These are phyloP conservation scores for Percopsis omiscomaycus DNA, from an alignment of 2,797 vertebrate species.

Conservation along the genomic window DNA sequence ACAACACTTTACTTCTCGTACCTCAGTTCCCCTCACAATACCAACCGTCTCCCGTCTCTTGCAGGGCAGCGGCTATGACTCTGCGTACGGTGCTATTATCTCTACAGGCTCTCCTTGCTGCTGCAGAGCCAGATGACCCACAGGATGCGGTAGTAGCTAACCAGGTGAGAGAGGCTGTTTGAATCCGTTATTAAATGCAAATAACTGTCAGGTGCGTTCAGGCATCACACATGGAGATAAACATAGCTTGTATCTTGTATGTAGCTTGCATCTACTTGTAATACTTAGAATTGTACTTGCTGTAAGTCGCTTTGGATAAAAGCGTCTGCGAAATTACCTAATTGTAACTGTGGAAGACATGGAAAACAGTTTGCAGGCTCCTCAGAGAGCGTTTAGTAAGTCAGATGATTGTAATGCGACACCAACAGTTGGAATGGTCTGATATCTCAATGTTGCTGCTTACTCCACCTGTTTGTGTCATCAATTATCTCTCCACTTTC, in stretches of 20 bases:
- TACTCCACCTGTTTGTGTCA: too few species aligned
- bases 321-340: too few species aligned
- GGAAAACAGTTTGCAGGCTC: too few species aligned
- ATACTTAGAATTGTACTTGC: too few species aligned
- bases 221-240: too few species aligned
- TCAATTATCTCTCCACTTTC: background rate
- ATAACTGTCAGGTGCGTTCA: background rate
- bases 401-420: too few species aligned
- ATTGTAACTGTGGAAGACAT: too few species aligned
- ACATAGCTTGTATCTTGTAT: too few species aligned
- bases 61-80: conserved; percentile 98
- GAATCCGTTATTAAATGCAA: background rate
- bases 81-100: conserved; percentile 97
- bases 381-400: too few species aligned
- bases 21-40: background rate
- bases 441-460: background rate
- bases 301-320: too few species aligned
- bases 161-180: conserved; percentile 78
- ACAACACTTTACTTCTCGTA: background rate
- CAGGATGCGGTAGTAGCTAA: conserved; percentile 99
- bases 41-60: conserved; percentile 38
- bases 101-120: conserved; percentile 95
- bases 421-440: background rate
- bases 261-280: too few species aligned
- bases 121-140: conserved; percentile 97